Evolutionary conservation across 1,140 invertebrate genomes (phyloP).

Genomic region (Atta texana): DNA sequence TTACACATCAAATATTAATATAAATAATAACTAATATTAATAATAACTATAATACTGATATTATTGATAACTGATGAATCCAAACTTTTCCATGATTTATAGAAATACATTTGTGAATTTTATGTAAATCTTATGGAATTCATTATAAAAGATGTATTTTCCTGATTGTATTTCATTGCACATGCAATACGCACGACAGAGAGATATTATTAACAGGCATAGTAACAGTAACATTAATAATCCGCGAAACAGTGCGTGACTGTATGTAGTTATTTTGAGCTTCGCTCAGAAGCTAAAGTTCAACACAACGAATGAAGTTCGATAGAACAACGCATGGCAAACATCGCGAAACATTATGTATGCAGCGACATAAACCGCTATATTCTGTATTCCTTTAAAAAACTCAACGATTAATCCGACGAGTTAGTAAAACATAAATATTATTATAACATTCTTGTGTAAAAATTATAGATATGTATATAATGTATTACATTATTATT

Average conservation of each 20-base stretch:
- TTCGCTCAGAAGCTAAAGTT: constrained; percentile 55
- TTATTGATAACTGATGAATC: background rate
- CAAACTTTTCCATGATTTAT: constrained; percentile 16
- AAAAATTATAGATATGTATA: background rate
- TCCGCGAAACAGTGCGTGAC: constrained; percentile 46
- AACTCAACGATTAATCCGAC: constrained; percentile 24
- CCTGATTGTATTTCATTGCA: constrained; percentile 42
- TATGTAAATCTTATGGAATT: constrained; percentile 5
- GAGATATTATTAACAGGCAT: constrained; percentile 44
- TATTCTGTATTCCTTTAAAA: constrained; percentile 10
- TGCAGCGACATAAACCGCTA: constrained; percentile 48
- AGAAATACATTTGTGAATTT: background rate
- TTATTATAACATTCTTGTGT: background rate
- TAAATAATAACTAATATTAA: background rate
- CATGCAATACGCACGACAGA: constrained; percentile 30
- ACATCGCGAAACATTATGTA: constrained; percentile 44
- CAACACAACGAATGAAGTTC: constrained; percentile 59
- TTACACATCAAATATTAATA: background rate
- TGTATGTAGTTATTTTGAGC: constrained; percentile 50
- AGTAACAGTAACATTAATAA: constrained; percentile 43
- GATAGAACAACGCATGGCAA: constrained; percentile 48
- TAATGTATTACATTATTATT: background rate
- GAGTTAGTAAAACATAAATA: background rate
- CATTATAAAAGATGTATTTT: constrained; percentile 54
- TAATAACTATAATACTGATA: too few species aligned